A percentile compares a stretch with the other conserved stretches of the same genome.
Evolutionary conservation across 2,113 vertebrate genomes (phyloP).

Genomic region (Melanerpes aurifrons): DNA sequence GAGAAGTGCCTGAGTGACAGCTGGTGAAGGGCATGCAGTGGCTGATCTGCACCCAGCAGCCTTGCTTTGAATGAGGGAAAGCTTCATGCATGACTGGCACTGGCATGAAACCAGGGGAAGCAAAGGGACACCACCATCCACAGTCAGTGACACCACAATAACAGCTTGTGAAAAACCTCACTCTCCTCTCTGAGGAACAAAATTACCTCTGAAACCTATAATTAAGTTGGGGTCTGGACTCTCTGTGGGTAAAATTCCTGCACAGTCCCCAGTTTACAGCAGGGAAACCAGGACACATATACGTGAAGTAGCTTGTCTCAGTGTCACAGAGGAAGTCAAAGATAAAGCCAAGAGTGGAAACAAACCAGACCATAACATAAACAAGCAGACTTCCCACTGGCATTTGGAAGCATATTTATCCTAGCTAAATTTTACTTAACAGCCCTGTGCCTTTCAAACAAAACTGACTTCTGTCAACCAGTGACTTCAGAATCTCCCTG

Average conservation of each 20-base stretch:
- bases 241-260: background rate
- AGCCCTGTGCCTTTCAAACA: background rate
- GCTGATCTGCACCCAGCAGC: background rate
- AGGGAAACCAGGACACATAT: background rate
- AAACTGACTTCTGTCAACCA: background rate
- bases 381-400: background rate
- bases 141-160: background rate
- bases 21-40: slow-evolving; percentile 14
- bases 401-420: background rate
- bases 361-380: background rate
- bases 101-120: background rate
- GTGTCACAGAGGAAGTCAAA: background rate
- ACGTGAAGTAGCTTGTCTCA: background rate
- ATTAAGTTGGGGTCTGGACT: background rate
- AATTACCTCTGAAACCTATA: background rate
- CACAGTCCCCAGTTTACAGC: background rate
- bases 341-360: background rate
- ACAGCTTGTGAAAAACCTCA: background rate
- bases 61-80: background rate
- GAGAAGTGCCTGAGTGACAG: slow-evolving; percentile 7
- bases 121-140: background rate
- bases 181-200: background rate
- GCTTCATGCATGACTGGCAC: background rate
- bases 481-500: background rate
- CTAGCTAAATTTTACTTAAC: background rate